Evolutionary conservation across 2,888 invertebrate species (phyloP).

Genomic region (Carcina quercana): DNA sequence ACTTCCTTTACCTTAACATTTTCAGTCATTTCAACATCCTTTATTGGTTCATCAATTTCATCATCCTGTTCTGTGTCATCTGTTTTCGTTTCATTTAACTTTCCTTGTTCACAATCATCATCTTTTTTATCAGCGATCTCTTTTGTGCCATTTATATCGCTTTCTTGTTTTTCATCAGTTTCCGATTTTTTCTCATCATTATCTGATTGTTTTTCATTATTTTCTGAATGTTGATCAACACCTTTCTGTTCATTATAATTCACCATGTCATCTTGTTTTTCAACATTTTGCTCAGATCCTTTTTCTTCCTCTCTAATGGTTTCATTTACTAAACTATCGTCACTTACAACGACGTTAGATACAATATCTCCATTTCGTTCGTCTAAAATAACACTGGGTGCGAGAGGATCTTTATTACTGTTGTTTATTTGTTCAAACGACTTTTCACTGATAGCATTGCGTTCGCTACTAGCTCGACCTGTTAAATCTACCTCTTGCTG

Average conservation of each 20-base stretch:
- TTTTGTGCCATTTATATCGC: no score
- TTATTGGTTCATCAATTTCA: not conserved
- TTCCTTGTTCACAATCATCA: slow-evolving; percentile 3
- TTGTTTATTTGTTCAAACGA: slow-evolving; percentile 14
- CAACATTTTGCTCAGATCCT: not conserved
- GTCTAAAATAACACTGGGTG: slow-evolving; percentile 8
- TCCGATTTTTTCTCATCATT: slow-evolving; percentile 5
- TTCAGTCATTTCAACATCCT: not conserved
- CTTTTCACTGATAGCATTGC: slow-evolving; percentile 62
- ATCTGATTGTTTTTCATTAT: slow-evolving; percentile 6
- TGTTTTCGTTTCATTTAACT: not conserved
- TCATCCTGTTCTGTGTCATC: not conserved
- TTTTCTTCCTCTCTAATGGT: not conserved
- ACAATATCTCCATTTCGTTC: slow-evolving; percentile 1
- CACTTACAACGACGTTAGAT: no score
- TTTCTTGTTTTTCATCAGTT: slow-evolving; percentile 3
- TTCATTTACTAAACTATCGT: no score
- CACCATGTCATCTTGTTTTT: slow-evolving; percentile 1
- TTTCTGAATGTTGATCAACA: not conserved
- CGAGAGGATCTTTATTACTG: slow-evolving; percentile 7
- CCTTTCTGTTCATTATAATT: not conserved
- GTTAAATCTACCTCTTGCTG: slow-evolving; percentile 55
- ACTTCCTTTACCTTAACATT: slow-evolving; percentile 3
- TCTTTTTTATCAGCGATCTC: no score
- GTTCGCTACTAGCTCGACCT: slow-evolving; percentile 55